Conservation (phyloP, 2,113 vertebrate species). For the Eupsittula cactorum region DNA sequence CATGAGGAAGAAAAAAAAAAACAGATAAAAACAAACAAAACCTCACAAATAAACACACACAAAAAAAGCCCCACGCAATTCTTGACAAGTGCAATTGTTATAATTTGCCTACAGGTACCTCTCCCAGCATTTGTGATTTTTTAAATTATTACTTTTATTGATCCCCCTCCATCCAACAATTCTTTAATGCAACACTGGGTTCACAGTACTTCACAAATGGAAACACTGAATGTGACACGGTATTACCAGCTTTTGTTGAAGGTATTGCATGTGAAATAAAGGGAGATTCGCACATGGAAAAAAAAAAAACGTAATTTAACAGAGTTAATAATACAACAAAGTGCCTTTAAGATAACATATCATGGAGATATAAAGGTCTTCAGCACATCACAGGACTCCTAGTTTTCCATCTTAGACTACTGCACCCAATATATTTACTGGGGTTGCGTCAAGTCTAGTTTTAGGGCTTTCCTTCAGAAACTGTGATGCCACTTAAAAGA, state of each 20-base stretch:
- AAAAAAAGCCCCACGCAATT: fast-evolving
- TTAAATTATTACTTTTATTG: neutral
- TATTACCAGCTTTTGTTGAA: neutral
- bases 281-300: neutral
- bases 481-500: neutral
- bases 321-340: neutral
- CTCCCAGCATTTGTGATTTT: neutral
- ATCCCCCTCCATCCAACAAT: neutral
- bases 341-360: neutral
- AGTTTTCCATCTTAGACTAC: neutral
- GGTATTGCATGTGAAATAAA: neutral
- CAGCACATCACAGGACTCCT: neutral
- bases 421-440: fast-evolving
- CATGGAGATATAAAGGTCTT: neutral
- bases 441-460: neutral
- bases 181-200: neutral
- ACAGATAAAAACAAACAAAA: neutral
- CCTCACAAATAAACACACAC: fast-evolving
- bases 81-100: neutral
- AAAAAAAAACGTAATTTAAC: neutral
- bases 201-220: neutral
- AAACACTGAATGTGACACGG: neutral
- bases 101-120: neutral
- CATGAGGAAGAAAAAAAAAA: neutral
- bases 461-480: neutral